phyloP scores from a whole-genome alignment of 1,140 invertebrate species.

The Drosophila lini region DNA sequence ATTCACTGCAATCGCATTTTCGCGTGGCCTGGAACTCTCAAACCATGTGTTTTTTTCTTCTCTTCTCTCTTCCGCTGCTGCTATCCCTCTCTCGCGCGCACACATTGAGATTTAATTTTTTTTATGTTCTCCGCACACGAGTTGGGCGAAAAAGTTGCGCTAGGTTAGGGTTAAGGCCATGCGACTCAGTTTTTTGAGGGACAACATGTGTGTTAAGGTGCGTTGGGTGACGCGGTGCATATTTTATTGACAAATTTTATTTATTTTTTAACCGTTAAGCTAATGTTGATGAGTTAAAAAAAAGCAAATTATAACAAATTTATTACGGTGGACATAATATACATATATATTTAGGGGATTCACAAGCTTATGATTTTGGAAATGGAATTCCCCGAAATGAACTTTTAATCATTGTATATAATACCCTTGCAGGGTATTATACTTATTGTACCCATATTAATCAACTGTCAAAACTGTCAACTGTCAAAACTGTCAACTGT shows the following conservation, averaged over 20 bases:
- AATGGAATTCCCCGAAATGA: neutral
- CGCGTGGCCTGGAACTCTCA: conserved; percentile 40
- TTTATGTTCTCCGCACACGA: conserved; percentile 27
- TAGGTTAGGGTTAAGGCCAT: conserved; percentile 80
- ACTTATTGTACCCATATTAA: too few species aligned
- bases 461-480: too few species aligned
- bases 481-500: too few species aligned
- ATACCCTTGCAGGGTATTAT: too few species aligned
- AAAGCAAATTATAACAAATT: neutral
- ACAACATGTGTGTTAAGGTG: conserved; percentile 36
- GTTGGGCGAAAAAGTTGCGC: conserved; percentile 51
- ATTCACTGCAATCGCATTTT: conserved; percentile 19
- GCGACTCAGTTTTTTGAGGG: conserved; percentile 32
- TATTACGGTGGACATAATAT: neutral
- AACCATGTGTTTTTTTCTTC: conserved; percentile 39
- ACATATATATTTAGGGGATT: neutral
- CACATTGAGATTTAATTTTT: conserved; percentile 9
- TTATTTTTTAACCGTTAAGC: neutral
- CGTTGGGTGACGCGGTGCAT: neutral
- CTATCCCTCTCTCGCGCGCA: conserved; percentile 17
- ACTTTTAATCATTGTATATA: neutral
- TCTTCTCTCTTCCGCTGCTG: conserved; percentile 2
- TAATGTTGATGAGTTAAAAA: neutral
- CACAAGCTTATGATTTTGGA: neutral
- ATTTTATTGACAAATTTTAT: neutral